Evolutionary conservation across 2,113 vertebrate species (phyloP).

Genomic region (Pipra filicauda): DNA sequence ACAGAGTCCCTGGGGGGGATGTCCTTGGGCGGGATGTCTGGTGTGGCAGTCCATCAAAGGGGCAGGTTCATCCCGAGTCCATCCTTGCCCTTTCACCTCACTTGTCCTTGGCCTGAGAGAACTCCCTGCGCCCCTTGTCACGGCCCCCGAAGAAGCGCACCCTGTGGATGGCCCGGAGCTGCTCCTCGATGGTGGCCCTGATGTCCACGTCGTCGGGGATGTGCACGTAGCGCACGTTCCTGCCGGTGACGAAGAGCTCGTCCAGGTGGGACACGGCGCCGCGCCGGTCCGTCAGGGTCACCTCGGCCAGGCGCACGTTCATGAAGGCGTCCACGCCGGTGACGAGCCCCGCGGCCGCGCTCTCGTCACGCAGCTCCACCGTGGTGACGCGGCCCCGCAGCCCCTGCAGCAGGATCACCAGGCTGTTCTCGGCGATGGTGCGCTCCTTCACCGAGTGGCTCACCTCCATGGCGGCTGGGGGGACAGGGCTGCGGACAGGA

Average conservation of each 20-base stretch:
- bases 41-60: neutral
- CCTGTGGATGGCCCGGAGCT: slow-evolving; percentile 85
- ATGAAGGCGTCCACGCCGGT: slow-evolving; percentile 95
- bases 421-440: slow-evolving; percentile 93
- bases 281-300: slow-evolving; percentile 81
- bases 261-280: slow-evolving; percentile 75
- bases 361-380: slow-evolving; percentile 92
- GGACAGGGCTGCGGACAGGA: neutral
- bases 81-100: neutral
- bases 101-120: slow-evolving; percentile 47
- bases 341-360: slow-evolving; percentile 81
- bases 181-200: slow-evolving; percentile 82
- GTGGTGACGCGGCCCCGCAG: slow-evolving; percentile 86
- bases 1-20: neutral
- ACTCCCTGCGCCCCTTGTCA: slow-evolving; percentile 84
- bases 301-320: slow-evolving; percentile 88
- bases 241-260: slow-evolving; percentile 89
- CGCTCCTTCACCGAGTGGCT: slow-evolving; percentile 90
- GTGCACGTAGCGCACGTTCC: slow-evolving; percentile 92
- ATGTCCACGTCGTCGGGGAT: slow-evolving; percentile 91
- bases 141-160: slow-evolving; percentile 82
- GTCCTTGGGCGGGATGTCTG: accelerated
- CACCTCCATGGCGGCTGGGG: slow-evolving; percentile 68
- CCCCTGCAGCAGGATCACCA: slow-evolving; percentile 93
- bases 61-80: neutral